Evolutionary conservation across 2,113 vertebrate species (phyloP), one percentile per base, ranked within the genome.

Genomic region (Probosciger aterrimus): DNA sequence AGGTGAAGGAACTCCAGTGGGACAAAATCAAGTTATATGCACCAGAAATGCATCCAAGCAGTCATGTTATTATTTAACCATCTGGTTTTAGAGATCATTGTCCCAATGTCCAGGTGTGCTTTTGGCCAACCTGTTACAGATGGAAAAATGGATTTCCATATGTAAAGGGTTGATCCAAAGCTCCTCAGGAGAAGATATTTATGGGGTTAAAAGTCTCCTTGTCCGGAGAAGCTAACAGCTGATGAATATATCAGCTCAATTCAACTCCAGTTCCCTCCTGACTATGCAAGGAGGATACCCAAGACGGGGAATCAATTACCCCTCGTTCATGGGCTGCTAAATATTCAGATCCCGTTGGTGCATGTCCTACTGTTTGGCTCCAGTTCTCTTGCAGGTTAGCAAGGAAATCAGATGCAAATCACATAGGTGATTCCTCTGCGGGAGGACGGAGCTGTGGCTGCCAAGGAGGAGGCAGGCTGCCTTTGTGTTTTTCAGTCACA

Each of bases 361-460:
- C 35, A 83, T 86, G 70, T 95, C 82, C 88, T 92, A 76, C 43
- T 39, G 64, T n/a, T 95, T 96, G 88, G 88, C 77, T 94, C 31
- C 52, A 69, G 83, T 69, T 83, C 49, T 53, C 55, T 55, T 63
- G 62, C 88, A 89, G 84, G 92, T 95, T 92, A 95, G 93, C 62
- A 75, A 92, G 65, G 79, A 96, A 93, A 91, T 95, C 59, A 92
- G 82, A 95, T 81, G 90, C 78, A 89, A 94, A 95, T 86, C 86
- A 82, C 83, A 93, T 25, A 89, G 96, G 93, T 94, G 95, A 88
- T 86, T 95, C 88, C 92, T 94, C 74, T 64, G 84, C 19, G 2
- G 77, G 88, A 86, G 86, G 86, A 93, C 69, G 14, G 86, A 81
- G 74, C 74, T 37, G 83, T 64, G 90, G 76, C 95, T 96, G 96